phyloP scores from a whole-genome alignment of 1,140 invertebrate genomes.

The Chelonus insularis region DNA sequence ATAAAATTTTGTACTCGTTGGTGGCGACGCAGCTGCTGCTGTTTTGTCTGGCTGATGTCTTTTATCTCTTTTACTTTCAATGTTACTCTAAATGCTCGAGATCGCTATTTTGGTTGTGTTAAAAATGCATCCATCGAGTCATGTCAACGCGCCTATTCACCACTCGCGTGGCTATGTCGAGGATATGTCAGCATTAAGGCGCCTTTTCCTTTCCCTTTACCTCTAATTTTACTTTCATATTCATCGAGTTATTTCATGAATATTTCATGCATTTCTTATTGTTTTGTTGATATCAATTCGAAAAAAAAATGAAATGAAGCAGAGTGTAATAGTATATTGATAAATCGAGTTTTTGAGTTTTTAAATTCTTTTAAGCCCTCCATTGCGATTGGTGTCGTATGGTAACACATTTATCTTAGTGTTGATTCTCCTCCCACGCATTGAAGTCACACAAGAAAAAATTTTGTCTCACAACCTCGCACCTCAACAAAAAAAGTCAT shows the following conservation, averaged over 20 bases:
- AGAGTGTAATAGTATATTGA: neutral
- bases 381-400: neutral
- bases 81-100: constrained; percentile 27
- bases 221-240: neutral
- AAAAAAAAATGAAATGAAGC: neutral
- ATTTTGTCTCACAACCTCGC: neutral
- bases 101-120: constrained; percentile 51
- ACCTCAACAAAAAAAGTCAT: too few species aligned
- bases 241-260: neutral
- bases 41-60: constrained; percentile 43
- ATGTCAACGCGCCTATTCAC: constrained; percentile 43
- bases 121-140: constrained; percentile 52
- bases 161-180: constrained; percentile 35
- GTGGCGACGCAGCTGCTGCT: constrained; percentile 43
- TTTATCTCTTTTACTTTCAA: constrained; percentile 14
- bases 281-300: too few species aligned
- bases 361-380: constrained; percentile 9
- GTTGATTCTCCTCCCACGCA: constrained; percentile 27
- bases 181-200: constrained; percentile 22
- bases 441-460: neutral
- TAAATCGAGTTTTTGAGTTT: constrained; percentile 4
- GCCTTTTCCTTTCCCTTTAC: constrained; percentile 11
- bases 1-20: constrained; percentile 4
- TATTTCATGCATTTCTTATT: neutral
- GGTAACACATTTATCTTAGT: constrained; percentile 3